A percentile compares a stretch with the other conserved stretches of the same genome.
Conservation (phyloP, 2,113 vertebrate genomes). For the Bucco capensis region DNA sequence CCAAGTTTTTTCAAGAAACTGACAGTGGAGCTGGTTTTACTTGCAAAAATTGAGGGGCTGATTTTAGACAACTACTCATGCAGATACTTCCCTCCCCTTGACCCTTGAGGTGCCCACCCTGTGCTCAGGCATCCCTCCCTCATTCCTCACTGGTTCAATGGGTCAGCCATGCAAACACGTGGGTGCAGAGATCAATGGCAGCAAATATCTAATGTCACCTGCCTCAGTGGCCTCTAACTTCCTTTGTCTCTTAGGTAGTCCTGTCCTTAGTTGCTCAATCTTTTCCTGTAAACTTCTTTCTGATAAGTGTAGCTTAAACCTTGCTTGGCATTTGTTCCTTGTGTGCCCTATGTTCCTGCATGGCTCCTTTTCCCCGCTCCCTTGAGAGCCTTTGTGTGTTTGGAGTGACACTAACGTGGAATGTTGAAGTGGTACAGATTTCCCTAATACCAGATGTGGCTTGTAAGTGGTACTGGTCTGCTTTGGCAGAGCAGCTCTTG, state of each 20-base stretch:
- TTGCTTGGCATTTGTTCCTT: background rate
- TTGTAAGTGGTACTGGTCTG: background rate
- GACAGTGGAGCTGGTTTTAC: conserved; percentile 64
- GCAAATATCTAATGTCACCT: background rate
- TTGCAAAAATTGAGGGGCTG: conserved; percentile 3
- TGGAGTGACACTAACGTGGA: background rate
- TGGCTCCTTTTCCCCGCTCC: background rate
- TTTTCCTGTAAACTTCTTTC: background rate
- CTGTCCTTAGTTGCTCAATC: fast-evolving
- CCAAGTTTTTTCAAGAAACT: conserved; percentile 86
- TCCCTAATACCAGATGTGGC: background rate
- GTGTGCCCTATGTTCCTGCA: background rate
- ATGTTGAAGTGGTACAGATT: background rate
- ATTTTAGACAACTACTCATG: background rate
- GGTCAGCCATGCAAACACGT: background rate
- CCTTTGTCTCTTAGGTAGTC: background rate
- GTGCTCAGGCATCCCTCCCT: background rate
- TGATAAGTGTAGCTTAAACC: background rate
- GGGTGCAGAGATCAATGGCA: background rate
- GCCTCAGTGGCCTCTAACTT: background rate
- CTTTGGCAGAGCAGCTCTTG: background rate
- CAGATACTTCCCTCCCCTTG: background rate
- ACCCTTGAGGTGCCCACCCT: background rate
- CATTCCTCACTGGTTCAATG: background rate
- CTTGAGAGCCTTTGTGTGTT: background rate